Evolutionary conservation across 1,140 invertebrate species (phyloP), one percentile per base, ranked within the genome.

Genomic region (Hypothenemus hampei): DNA sequence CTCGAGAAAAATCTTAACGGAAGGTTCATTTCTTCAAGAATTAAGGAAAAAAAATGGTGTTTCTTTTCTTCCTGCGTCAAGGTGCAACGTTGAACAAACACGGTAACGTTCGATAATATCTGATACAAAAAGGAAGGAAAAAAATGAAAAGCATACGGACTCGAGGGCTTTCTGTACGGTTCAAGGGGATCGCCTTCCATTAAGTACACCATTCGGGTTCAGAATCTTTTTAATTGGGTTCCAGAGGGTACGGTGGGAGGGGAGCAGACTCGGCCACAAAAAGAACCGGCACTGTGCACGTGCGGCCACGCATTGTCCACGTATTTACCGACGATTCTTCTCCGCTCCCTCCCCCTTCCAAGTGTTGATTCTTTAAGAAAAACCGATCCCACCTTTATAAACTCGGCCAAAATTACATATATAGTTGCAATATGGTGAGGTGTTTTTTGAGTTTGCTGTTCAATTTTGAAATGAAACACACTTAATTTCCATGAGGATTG

Each of bases 221-320:
- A 18, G 43, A 31, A 45, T 45, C 43, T 45, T 29, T 45, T 47
- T 47, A 47, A 47, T 47, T 47, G 45, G 45, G 45, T 47, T 35
- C 45, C 31, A 35, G 15, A 7, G 31, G 47, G 33, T 11, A 21
- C 13, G 21, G 36, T 10, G 11, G 33, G 44, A 47, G 7, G 33
- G 21, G 46, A 21, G 19, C 7, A 15, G 15, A 16, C 24, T n/a
- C 31, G 35, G 6, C 15, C 24, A 51, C 39, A 51, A 51, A 51
- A 51, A 43, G 49, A 51, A 51, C 49, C 49, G 49, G 49, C 49
- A 40, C 19, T 16, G 49, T 51, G 36, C 49, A 51, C 49, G 49
- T 51, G 49, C 49, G 49, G 37, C 22, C 36, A 26, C 49, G 49
- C 37, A 51, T 51, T 51, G 49, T 51, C 20, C 20, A 26, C 26